Conservation (phyloP, 2,797 vertebrate species). For the Arctocebus calabarensis region DNA sequence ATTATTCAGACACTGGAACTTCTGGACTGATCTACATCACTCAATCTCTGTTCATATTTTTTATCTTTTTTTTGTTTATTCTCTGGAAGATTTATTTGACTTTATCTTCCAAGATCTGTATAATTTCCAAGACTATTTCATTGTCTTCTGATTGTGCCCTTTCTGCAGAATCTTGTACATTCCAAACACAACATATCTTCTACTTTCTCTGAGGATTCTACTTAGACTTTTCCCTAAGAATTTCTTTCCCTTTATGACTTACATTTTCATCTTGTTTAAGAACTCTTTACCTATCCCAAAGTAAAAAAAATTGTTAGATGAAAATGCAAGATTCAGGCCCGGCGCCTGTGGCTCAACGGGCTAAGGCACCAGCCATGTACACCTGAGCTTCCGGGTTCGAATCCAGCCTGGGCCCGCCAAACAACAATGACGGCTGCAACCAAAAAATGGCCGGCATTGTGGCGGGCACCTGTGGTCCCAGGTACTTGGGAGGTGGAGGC, state of each 20-base stretch:
- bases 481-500: no score
- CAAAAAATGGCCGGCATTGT: no score
- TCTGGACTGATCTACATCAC: background rate
- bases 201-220: background rate
- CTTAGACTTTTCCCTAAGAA: background rate
- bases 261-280: conserved; percentile 27
- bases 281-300: conserved; percentile 19
- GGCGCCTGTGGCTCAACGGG: no score
- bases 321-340: background rate
- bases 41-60: background rate
- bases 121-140: background rate
- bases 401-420: no score
- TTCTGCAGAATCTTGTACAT: background rate
- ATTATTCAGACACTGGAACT: background rate
- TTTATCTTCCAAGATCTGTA: background rate
- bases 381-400: no score
- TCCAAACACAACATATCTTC: background rate
- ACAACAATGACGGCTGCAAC: no score
- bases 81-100: background rate
- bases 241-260: conserved; percentile 6
- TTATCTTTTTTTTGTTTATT: background rate
- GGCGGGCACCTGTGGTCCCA: no score
- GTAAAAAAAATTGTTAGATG: conserved; percentile 36
- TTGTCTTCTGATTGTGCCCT: background rate
- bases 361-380: no score